phyloP scores from a whole-genome alignment of 2,888 invertebrate genomes.

The Himalopsyche japonica region DNA sequence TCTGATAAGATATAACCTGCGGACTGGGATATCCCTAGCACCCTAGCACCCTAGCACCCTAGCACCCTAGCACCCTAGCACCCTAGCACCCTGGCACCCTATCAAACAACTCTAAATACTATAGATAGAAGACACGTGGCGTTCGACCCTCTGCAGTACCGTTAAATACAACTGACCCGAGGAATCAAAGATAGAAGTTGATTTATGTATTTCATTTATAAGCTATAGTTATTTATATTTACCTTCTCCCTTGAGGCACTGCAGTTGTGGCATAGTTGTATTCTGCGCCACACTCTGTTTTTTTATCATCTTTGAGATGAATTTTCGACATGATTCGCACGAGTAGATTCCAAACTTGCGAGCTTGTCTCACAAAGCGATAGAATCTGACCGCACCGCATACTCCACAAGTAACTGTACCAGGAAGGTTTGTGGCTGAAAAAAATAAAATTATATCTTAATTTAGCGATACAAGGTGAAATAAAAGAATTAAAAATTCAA shows the following conservation, averaged over 20 bases:
- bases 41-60: too few relatives aligned
- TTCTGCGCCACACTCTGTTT: conserved; percentile 64
- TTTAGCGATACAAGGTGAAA: background rate
- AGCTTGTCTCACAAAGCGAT: conserved; percentile 77
- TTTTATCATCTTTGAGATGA: conserved; percentile 81
- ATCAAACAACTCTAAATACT: too few relatives aligned
- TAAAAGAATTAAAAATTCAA: background rate
- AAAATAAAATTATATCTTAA: background rate
- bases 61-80: too few relatives aligned
- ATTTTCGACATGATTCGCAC: conserved; percentile 85
- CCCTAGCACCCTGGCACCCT: too few relatives aligned
- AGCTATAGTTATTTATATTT: background rate
- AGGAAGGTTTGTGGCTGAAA: conserved; percentile 60
- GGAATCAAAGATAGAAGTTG: background rate
- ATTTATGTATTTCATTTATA: background rate
- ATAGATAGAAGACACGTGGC: too few relatives aligned
- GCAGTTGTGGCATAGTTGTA: conserved; percentile 60
- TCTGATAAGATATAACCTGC: too few relatives aligned
- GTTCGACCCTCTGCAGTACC: too few relatives aligned
- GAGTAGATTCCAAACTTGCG: conserved; percentile 83
- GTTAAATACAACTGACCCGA: too few relatives aligned
- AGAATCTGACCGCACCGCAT: conserved; percentile 76
- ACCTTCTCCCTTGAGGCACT: conserved; percentile 72
- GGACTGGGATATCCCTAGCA: too few relatives aligned
- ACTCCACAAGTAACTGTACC: conserved; percentile 77